A percentile compares a stretch with the other conserved stretches of the same genome.
phyloP scores from a whole-genome alignment of 64 coral and sea anemone genomes.

The Montipora efflorescens region DNA sequence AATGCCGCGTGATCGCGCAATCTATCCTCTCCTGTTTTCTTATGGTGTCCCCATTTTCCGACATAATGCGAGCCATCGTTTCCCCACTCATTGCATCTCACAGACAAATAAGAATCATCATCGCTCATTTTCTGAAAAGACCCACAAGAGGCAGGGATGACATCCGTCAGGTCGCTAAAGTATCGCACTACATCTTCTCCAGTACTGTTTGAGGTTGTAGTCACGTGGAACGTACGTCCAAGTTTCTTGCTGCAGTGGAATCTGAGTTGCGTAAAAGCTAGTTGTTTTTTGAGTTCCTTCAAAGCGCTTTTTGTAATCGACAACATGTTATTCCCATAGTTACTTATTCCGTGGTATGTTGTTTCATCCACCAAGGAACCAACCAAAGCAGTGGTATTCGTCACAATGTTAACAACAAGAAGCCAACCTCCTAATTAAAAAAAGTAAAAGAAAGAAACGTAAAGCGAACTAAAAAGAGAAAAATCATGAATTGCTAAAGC shows the following conservation, averaged over 20 bases:
- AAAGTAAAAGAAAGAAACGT: not conserved
- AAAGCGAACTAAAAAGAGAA: not conserved
- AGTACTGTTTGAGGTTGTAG: not conserved
- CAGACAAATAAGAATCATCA: not conserved
- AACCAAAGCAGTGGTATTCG: not conserved
- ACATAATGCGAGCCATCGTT: not conserved
- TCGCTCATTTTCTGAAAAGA: not conserved
- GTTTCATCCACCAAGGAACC: not conserved
- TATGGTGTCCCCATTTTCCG: not conserved
- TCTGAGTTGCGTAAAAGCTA: slow-evolving; percentile 29
- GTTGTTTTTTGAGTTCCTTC: not conserved
- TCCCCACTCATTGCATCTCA: not conserved
- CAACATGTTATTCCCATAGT: not conserved
- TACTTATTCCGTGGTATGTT: not conserved
- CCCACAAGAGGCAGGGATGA: not conserved
- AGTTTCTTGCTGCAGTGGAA: slow-evolving; percentile 38
- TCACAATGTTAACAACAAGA: slow-evolving; percentile 13
- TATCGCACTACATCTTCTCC: not conserved
- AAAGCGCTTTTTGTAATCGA: not conserved
- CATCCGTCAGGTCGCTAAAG: slow-evolving; percentile 3
- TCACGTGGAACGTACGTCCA: slow-evolving; percentile 21
- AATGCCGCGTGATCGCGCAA: not conserved
- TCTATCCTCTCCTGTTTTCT: not conserved
- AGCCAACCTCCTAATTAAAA: slow-evolving; percentile 53
- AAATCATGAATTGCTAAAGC: too few species aligned